Evolutionary conservation across 2,113 vertebrate genomes (phyloP), one percentile per base, ranked within the genome.

Genomic region (Eublepharis macularius): DNA sequence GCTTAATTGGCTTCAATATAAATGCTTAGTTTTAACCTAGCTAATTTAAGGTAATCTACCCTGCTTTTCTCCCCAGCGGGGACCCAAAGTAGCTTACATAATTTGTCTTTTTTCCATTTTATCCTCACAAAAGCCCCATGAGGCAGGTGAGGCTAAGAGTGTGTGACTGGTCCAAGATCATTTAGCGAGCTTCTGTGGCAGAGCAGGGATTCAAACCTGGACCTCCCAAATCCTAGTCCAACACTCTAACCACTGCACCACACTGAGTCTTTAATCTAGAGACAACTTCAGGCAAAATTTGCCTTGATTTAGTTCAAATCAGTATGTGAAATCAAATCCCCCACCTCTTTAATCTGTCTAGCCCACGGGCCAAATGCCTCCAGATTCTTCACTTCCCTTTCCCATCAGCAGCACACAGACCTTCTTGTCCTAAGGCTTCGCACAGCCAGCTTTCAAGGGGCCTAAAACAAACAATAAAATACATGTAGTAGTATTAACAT

Each of bases 1-100:
- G 84, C 88, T 93, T 74, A 60, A 69, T 76, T 92, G 92, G 81
- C 84, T 92, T 88, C 76, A 78, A 77, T 80, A 43, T 78, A 49
- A 29, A 87, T 80, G 66, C 86, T 92, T 84, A 73, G 39, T 86
- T 47, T 81, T 91, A 91, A 79, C 76, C 43, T 66, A 79, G 29
- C 32, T 39, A 45, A 24, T 85, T 24, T 41, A 54, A 84, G 65
- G 36, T 43, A 76, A 47, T 14, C 13, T 45, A 60, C 21, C 57
- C 57, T 21, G 21, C 16, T 6, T 60, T 10, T 60, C 57, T 60
- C 19, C 57, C 4, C 57, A 24, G 8, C 24, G 21, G 21, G 19
- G 4, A 60, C 57, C 21, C 57, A 60, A 60, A 60, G 21, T 60
- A 21, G 57, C 6, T 24, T 60, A 24, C 16, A 60, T 60, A 16